Evolutionary conservation across 2,113 vertebrate species (phyloP).

Genomic region (Caranx ignobilis): DNA sequence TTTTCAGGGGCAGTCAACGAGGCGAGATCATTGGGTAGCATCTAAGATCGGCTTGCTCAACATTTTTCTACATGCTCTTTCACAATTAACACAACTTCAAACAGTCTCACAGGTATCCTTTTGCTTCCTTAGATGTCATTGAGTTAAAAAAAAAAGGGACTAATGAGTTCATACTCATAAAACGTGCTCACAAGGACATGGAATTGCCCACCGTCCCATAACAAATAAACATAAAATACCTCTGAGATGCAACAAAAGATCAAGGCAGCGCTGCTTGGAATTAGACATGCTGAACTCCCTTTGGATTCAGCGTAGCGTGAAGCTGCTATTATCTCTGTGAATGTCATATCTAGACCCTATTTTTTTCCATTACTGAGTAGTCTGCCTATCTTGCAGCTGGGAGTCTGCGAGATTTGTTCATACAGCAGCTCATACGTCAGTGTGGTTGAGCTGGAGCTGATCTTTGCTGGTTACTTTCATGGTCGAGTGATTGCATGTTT

Average conservation of each 20-base stretch:
- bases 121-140: conserved; percentile 52
- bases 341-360: conserved; percentile 57
- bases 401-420: conserved; percentile 55
- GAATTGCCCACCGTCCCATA: conserved; percentile 41
- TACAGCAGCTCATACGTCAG: conserved; percentile 45
- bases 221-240: conserved; percentile 68
- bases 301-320: conserved; percentile 59
- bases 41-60: conserved; percentile 56
- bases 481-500: conserved; percentile 44
- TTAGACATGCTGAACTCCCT: conserved; percentile 54
- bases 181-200: conserved; percentile 32
- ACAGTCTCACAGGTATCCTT: conserved; percentile 59
- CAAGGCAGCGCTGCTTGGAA: conserved; percentile 51
- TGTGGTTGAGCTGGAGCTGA: conserved; percentile 43
- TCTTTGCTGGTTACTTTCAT: conserved; percentile 50
- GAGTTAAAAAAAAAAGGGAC: conserved; percentile 17
- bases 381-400: conserved; percentile 54
- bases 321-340: conserved; percentile 66
- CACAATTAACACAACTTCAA: conserved; percentile 72
- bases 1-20: conserved; percentile 75
- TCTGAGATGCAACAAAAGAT: conserved; percentile 67
- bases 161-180: conserved; percentile 52
- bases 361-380: conserved; percentile 65
- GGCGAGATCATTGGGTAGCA: conserved; percentile 70
- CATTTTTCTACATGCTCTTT: conserved; percentile 46